Evolutionary conservation across 2,797 vertebrate genomes (phyloP).

Genomic region (Ispidina picta): DNA sequence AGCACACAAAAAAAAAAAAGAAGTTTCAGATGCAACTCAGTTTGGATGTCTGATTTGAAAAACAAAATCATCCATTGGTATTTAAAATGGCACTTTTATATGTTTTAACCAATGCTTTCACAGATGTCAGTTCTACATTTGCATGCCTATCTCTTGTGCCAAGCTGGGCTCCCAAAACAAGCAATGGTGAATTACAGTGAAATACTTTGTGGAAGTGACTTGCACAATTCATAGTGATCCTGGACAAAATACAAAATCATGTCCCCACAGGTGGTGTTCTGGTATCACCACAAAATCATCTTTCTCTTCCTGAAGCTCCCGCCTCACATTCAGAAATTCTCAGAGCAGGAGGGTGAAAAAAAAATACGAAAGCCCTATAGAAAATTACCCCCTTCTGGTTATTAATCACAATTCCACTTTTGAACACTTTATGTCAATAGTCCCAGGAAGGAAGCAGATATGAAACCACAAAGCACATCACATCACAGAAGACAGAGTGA

Average conservation of each 20-base stretch:
- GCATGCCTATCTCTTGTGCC: background rate
- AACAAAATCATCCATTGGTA: background rate
- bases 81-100: background rate
- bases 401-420: background rate
- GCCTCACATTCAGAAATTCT: background rate
- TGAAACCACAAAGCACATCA: background rate
- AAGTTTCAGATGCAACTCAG: background rate
- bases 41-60: background rate
- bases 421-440: background rate
- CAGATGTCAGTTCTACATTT: background rate
- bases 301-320: background rate
- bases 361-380: background rate
- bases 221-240: background rate
- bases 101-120: background rate
- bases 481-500: background rate
- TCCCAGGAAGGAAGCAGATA: background rate
- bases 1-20: background rate
- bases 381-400: background rate
- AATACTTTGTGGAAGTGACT: background rate
- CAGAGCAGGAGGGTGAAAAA: background rate
- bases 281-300: background rate
- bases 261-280: background rate
- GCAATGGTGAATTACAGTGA: background rate
- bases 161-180: background rate
- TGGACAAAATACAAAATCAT: background rate